A percentile compares a stretch with the other conserved stretches of the same genome.
Evolutionary conservation across 2,113 vertebrate species (phyloP).

Genomic region (Apodemus sylvaticus): DNA sequence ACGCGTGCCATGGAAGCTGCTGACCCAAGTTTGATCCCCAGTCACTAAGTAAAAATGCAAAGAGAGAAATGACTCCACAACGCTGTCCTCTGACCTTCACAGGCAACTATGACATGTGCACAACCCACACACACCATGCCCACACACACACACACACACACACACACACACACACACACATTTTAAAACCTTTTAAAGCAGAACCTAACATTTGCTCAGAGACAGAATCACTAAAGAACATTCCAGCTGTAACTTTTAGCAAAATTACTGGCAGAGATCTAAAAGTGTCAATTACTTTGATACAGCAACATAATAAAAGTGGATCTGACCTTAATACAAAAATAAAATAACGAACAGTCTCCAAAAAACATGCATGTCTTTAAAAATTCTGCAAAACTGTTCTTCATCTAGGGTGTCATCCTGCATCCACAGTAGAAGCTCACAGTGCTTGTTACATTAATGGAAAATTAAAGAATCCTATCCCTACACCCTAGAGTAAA

Average conservation of each 20-base stretch:
- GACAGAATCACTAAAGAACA: slow-evolving; percentile 15
- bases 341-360: slow-evolving; percentile 10
- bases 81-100: not conserved
- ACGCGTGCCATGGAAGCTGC: not conserved
- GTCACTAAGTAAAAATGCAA: not conserved
- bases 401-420: not conserved
- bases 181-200: not conserved
- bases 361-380: slow-evolving; percentile 14
- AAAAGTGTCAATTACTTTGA: slow-evolving; percentile 46
- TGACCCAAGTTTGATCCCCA: no score
- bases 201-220: slow-evolving; percentile 43
- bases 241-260: slow-evolving; percentile 16
- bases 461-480: not conserved
- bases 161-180: not conserved
- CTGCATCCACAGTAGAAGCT: not conserved
- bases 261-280: slow-evolving; percentile 55
- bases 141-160: not conserved
- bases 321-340: slow-evolving; percentile 50
- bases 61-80: not conserved
- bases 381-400: not conserved
- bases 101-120: not conserved
- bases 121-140: not conserved
- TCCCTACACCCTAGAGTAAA: not conserved
- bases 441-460: not conserved
- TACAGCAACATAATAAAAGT: slow-evolving; percentile 33